Percentiles rank a stretch among this genome's conserved stretches.
Evolutionary conservation across 30 jellyfish, hydroid and myxozoan species (phyloP).

Genomic region (Cassiopea andromeda): DNA sequence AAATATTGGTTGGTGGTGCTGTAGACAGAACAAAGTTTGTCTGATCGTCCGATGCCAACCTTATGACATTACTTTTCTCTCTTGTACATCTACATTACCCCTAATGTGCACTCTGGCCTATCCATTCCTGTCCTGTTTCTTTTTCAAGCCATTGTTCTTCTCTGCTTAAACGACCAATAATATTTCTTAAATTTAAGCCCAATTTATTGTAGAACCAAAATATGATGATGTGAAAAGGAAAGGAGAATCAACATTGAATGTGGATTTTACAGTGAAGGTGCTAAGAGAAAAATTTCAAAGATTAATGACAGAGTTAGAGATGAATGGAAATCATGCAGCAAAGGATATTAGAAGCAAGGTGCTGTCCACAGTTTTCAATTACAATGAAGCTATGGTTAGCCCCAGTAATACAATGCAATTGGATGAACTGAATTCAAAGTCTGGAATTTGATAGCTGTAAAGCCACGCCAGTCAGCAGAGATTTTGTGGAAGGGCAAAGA

Average conservation of each 20-base stretch:
- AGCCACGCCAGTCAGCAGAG: neutral
- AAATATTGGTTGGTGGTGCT: too few species aligned
- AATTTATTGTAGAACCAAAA: neutral
- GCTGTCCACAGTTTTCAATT: slow-evolving; percentile 16
- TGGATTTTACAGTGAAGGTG: neutral
- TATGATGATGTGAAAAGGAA: neutral
- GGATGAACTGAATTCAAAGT: slow-evolving; percentile 18
- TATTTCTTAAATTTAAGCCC: neutral
- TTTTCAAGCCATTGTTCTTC: too few species aligned
- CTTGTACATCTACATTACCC: too few species aligned
- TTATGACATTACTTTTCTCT: too few species aligned
- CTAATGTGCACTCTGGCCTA: too few species aligned
- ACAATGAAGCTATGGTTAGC: slow-evolving; percentile 6
- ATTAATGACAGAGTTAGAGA: slow-evolving; percentile 40
- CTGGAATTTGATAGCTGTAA: neutral
- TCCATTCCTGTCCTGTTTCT: too few species aligned
- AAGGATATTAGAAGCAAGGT: slow-evolving; percentile 16
- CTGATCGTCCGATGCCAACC: too few species aligned
- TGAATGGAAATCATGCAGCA: slow-evolving; percentile 15
- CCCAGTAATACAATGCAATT: slow-evolving; percentile 6
- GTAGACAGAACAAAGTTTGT: too few species aligned
- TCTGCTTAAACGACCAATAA: too few species aligned
- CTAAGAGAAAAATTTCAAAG: slow-evolving; percentile 26
- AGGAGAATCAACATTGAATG: neutral
- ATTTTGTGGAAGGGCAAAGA: neutral